Conservation (phyloP, 2,888 invertebrate species). For the Caenorhabditis panamensis region DNA sequence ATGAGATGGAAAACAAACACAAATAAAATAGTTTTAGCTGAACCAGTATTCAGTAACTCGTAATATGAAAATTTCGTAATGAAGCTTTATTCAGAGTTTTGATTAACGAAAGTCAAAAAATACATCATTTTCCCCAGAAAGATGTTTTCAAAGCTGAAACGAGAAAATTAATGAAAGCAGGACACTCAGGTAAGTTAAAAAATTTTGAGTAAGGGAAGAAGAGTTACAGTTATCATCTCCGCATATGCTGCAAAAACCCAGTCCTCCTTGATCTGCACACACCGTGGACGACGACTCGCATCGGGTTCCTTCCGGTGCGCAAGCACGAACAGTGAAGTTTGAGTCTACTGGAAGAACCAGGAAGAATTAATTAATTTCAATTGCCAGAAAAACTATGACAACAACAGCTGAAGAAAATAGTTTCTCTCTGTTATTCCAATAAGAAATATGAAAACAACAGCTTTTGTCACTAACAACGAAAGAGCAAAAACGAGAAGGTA, state of each 20-base stretch:
- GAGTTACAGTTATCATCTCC: constrained; percentile 65
- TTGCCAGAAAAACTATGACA: not conserved
- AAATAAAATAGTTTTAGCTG: not conserved
- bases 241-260: constrained; percentile 61
- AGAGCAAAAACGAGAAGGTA: too few species aligned
- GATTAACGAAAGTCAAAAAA: too few species aligned
- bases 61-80: too few species aligned
- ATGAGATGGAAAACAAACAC: constrained; percentile 13
- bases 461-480: not conserved
- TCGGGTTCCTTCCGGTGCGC: constrained; percentile 61
- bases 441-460: not conserved
- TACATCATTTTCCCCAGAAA: not conserved
- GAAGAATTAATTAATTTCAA: not conserved
- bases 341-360: constrained; percentile 53
- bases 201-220: not conserved
- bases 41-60: too few species aligned
- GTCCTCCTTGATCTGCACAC: constrained; percentile 61
- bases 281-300: constrained; percentile 60
- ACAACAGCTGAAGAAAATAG: constrained; percentile 3
- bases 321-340: constrained; percentile 64
- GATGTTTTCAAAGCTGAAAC: not conserved
- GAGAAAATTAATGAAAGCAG: not conserved
- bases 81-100: too few species aligned
- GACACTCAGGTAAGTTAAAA: not conserved
- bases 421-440: too few species aligned